A percentile compares a stretch with the other conserved stretches of the same genome.
phyloP scores from a whole-genome alignment of 2,113 vertebrate species.

The Menura novaehollandiae region DNA sequence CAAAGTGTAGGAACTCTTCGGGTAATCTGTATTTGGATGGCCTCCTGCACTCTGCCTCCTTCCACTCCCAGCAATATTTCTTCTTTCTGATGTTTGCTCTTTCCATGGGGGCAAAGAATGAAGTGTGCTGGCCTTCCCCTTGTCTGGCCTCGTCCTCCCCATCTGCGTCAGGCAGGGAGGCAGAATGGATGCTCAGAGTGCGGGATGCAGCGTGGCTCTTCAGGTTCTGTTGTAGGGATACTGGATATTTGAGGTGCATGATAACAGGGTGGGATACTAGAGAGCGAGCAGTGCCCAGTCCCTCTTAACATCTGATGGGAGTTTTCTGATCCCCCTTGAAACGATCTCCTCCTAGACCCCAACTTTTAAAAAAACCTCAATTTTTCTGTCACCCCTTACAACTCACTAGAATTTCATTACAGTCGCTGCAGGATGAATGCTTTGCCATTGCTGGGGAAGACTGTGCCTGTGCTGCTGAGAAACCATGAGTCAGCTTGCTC shows the following conservation, averaged over 20 bases:
- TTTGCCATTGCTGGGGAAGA: background rate
- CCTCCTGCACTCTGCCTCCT: background rate
- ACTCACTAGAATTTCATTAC: background rate
- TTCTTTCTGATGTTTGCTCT: background rate
- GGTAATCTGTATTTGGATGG: background rate
- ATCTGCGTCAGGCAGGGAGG: background rate
- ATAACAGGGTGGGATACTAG: background rate
- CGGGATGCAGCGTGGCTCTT: accelerated
- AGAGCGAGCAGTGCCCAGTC: background rate
- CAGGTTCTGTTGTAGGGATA: accelerated
- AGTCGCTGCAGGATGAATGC: background rate
- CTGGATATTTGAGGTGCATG: background rate
- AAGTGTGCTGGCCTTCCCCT: background rate
- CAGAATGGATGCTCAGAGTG: background rate
- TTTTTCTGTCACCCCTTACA: background rate
- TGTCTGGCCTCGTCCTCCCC: accelerated
- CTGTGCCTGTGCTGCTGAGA: background rate
- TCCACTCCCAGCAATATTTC: background rate
- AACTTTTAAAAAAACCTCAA: accelerated
- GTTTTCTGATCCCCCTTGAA: background rate
- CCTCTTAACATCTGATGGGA: background rate
- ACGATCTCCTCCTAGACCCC: background rate
- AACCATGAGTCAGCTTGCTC: constrained; percentile 56
- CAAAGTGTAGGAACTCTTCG: accelerated
- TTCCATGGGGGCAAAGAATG: background rate